Base-by-base conservation (phyloP, 1,140 invertebrate species). In the Babylonia areolata region DNA sequence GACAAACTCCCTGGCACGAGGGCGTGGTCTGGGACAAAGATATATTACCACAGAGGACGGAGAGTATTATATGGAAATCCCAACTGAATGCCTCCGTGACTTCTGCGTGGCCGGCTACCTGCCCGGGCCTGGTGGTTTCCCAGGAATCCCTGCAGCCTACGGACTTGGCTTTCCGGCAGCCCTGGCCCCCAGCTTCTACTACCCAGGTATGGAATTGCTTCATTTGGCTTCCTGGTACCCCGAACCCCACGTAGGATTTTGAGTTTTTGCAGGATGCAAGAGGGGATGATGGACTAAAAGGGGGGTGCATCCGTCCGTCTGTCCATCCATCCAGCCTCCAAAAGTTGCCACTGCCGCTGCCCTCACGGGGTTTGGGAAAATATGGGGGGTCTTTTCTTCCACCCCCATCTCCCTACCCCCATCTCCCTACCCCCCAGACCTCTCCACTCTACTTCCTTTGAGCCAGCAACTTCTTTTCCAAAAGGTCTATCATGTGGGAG, bases 211-310 rank as follows among this genome's bases (percentile, higher is more conserved):
- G 90, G 90, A 91, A 88, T 86, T 91, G 46, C 90, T 92, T 86
- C 90, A 92, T 87, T 89, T 91, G 89, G 89, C 90, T 75, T 90
- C 89, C 75, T 92, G 91, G 90, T 92, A 90, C 83, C 90, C 90
- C 31, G 90, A 90, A 54, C 78, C 88, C 42, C 88, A 87, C 79
- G 84, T 90, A 86, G 89, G 89, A 84, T 91, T 91, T 51, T 51
- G 46, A 51, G 46, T 51, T n/a, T n/a, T 9, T 51, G 46, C 46
- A 51, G 46, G 46, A 51, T 0, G 46, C 46, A 0, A 51, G 46
- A 17, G 46, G 46, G 46, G 46, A 51, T 12, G 46, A 17, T 51
- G n/a, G n/a, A n/a, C n/a, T n/a, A n/a, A n/a, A n/a, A n/a, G n/a
- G n/a, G n/a, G n/a, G n/a, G n/a, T n/a, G n/a, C n/a, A n/a, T n/a